Evolutionary conservation across 2,888 invertebrate genomes (phyloP), one percentile per base, ranked within the genome.

Genomic region (Pharmacophagus antenor): DNA sequence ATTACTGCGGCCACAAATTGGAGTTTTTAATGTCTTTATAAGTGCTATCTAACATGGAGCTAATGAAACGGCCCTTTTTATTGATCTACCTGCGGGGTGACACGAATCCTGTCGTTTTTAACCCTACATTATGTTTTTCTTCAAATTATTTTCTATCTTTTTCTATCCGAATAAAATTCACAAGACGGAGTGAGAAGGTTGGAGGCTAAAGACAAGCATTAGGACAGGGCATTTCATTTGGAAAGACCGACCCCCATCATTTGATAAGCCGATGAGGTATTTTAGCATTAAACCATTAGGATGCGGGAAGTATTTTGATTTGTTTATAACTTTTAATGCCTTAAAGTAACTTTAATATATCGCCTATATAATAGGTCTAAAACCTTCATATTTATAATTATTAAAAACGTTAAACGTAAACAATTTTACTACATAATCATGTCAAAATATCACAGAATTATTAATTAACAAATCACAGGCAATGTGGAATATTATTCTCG

Each of bases 21-120:
- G 74, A 73, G 65, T 69, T 80, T 86, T 82, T 88, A 90, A 89
- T 90, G 90, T 87, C 90, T 90, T 88, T 89, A 89, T 89, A 89
- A 89, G 88, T 89, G 90, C 83, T 80, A 78, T 80, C 82, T 76
- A 77, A 81, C 84, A 80, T 77, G 77, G 78, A 79, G 78, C 76
- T 88, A 88, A 89, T 89, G 88, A 89, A 90, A 89, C 78, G 77
- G 74, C 74, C 75, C 76, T 77, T 87, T 79, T 88, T 89, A 89
- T 88, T 86, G 87, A 84, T 88, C 88, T 89, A 90, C 89, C 89
- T 89, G 89, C 77, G 73, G 78, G 76, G 80, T 84, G 85, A 87
- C 85, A 86, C 82, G 82, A 84, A 83, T 77, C 77, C 75, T 67
- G 73, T 68, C 73, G 75, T 77, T 77, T 70, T 80, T 82, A 85